Evolutionary conservation across 2,888 invertebrate species (phyloP).

Genomic region (Taphrorychus bicolor): DNA sequence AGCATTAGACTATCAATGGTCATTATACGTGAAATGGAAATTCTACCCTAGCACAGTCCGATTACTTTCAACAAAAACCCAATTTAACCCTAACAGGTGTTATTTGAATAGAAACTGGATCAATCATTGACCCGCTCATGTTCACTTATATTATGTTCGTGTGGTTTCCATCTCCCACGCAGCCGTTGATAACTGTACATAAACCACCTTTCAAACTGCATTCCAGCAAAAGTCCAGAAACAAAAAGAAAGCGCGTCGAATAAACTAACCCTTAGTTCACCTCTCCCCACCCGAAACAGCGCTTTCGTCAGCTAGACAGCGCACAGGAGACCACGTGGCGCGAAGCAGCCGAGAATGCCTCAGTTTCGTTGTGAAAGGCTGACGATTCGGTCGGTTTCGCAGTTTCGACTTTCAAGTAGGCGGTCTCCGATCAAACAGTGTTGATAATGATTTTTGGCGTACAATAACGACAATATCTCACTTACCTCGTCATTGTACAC

Average conservation of each 20-base stretch:
- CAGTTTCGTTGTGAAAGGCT: slow-evolving; percentile 11
- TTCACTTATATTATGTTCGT: no score
- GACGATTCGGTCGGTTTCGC: not conserved
- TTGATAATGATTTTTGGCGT: slow-evolving; percentile 6
- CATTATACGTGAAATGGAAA: no score
- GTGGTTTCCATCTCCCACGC: no score
- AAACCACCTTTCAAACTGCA: not conserved
- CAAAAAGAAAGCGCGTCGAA: not conserved
- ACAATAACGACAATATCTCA: not conserved
- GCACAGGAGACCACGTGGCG: slow-evolving; percentile 28
- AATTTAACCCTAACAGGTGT: no score
- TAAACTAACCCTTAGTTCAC: not conserved
- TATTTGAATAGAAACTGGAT: no score
- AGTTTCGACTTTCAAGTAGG: not conserved
- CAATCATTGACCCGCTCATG: no score
- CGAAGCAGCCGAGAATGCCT: slow-evolving; percentile 15
- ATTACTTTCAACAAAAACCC: no score
- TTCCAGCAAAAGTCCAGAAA: not conserved
- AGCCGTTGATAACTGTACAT: not conserved
- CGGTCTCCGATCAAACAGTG: slow-evolving; percentile 3
- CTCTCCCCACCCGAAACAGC: not conserved
- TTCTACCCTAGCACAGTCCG: no score
- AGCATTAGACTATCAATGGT: no score
- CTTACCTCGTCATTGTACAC: not conserved
- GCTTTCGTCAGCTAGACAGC: slow-evolving; percentile 9